A percentile compares a stretch with the other conserved stretches of the same genome.
Conservation (phyloP, 2,113 vertebrate species). For the Calyptomena viridis region DNA sequence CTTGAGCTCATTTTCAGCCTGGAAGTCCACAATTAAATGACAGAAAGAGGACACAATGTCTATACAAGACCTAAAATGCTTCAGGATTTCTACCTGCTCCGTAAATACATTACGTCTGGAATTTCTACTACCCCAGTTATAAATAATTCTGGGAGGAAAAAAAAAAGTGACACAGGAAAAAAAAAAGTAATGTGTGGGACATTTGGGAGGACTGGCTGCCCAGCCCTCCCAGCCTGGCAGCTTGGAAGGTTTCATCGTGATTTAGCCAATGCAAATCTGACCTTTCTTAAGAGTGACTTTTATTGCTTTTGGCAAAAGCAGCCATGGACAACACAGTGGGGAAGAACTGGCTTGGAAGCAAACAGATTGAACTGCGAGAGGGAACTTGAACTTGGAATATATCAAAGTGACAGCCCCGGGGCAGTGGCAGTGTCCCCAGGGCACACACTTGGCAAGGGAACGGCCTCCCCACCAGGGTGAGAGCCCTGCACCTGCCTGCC, state of each 20-base stretch:
- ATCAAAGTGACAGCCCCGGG: slow-evolving; percentile 45
- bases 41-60: background rate
- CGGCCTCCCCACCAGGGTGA: slow-evolving; percentile 1
- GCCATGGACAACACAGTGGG: background rate
- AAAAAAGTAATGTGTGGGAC: background rate
- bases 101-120: background rate
- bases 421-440: slow-evolving; percentile 35
- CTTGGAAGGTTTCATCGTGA: slow-evolving; percentile 2
- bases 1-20: background rate
- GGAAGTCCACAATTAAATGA: background rate
- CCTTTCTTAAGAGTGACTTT: slow-evolving; percentile 54
- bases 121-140: background rate
- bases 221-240: background rate
- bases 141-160: background rate
- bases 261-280: slow-evolving; percentile 56
- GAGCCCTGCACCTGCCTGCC: slow-evolving; percentile 76
- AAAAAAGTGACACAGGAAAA: background rate
- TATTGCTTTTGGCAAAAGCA: slow-evolving; percentile 73
- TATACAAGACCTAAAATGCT: background rate
- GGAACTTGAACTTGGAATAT: slow-evolving; percentile 64
- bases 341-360: slow-evolving; percentile 46
- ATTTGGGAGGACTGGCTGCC: background rate
- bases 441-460: slow-evolving; percentile 50
- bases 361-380: slow-evolving; percentile 7
- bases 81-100: background rate